Evolutionary conservation across 37 sponge, comb jelly and placozoan species (phyloP).

Genomic region (Halichondria panicea): DNA sequence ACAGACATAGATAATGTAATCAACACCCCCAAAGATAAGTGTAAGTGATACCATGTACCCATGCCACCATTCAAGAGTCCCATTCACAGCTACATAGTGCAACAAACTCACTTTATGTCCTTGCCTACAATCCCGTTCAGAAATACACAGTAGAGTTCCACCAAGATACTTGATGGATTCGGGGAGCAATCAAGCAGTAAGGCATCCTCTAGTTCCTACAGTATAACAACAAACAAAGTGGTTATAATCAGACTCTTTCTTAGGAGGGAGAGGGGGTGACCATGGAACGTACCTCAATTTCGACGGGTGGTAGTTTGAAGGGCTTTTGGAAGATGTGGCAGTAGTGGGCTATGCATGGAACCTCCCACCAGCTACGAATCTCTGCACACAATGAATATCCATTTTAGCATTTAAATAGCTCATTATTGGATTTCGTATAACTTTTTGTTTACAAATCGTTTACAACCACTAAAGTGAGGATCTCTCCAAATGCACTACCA

Average conservation of each 20-base stretch:
- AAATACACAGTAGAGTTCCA: conserved; percentile 47
- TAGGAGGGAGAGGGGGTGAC: not conserved
- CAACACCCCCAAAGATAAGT: no score
- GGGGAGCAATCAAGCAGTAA: conserved; percentile 58
- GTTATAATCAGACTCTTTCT: not conserved
- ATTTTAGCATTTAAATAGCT: no score
- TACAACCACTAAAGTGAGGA: no score
- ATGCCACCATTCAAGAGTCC: not conserved
- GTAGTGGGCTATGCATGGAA: conserved; percentile 84
- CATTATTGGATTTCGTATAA: no score
- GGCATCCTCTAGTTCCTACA: conserved; percentile 74
- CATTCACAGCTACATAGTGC: not conserved
- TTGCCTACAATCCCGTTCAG: conserved; percentile 76
- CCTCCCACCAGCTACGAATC: conserved; percentile 90
- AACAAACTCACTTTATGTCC: no score
- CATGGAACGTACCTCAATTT: conserved; percentile 68
- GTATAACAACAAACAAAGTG: not conserved
- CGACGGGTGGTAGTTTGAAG: conserved; percentile 74
- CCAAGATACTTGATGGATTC: conserved; percentile 56
- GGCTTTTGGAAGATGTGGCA: conserved; percentile 74
- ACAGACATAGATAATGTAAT: no score
- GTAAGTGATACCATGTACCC: not conserved
- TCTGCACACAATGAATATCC: conserved; percentile 36
- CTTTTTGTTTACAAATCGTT: no score
- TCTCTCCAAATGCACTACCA: no score